Evolutionary conservation across 2,888 invertebrate genomes (phyloP).

Genomic region (Harpagoxenus sublaevis): DNA sequence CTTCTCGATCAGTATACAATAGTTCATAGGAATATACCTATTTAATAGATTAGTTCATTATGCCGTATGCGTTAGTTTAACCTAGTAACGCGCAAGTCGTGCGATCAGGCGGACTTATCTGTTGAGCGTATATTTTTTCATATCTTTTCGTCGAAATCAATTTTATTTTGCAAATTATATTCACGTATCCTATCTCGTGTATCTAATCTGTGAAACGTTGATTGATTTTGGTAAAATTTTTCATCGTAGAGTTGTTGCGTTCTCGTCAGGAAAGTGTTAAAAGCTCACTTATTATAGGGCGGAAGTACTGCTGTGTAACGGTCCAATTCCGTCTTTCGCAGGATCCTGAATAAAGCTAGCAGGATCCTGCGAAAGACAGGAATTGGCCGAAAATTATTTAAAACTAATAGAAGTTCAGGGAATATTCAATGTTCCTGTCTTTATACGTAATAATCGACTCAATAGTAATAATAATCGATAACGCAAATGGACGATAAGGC

Average conservation of each 20-base stretch:
- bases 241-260: background rate
- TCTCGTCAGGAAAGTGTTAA: conserved; percentile 29
- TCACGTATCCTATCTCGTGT: background rate
- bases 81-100: background rate
- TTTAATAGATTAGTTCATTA: too few relatives aligned
- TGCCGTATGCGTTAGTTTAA: background rate
- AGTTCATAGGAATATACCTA: too few relatives aligned
- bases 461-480: conserved; percentile 47
- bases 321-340: conserved; percentile 55
- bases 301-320: conserved; percentile 52
- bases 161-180: conserved; percentile 15
- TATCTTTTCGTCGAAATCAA: conserved; percentile 5
- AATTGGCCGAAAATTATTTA: conserved; percentile 43
- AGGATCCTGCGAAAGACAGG: conserved; percentile 57
- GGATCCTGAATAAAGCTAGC: conserved; percentile 44
- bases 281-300: conserved; percentile 43
- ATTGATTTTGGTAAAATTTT: background rate
- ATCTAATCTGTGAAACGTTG: background rate
- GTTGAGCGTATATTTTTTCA: background rate
- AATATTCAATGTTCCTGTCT: background rate
- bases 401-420: conserved; percentile 16
- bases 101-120: conserved; percentile 10
- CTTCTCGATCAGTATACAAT: too few relatives aligned
- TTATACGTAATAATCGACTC: conserved; percentile 15
- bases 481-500: conserved; percentile 15